Evolutionary conservation across 2,888 invertebrate genomes (phyloP).

Genomic region (Blera fallax): DNA sequence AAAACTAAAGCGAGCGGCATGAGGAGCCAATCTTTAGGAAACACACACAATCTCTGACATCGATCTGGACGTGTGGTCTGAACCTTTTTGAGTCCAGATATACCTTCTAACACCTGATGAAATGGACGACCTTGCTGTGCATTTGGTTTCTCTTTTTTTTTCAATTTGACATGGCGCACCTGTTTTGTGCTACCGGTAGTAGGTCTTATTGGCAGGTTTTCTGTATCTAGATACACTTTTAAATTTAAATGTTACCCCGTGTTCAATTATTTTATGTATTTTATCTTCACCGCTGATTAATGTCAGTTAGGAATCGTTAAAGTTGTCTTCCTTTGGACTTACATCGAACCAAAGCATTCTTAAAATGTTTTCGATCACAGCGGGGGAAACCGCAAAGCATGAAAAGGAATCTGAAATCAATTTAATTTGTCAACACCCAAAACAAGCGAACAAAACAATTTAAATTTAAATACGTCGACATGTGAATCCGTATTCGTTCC

Average conservation of each 20-base stretch:
- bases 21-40: constrained; percentile 47
- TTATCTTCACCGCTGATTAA: constrained; percentile 32
- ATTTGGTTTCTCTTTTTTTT: not conserved
- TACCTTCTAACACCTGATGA: constrained; percentile 66
- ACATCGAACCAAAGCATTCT: constrained; percentile 10
- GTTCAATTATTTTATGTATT: constrained; percentile 42
- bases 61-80: constrained; percentile 70
- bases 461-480: constrained; percentile 32
- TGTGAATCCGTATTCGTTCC: constrained; percentile 45
- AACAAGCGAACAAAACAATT: constrained; percentile 3
- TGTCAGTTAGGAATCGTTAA: not conserved
- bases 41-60: constrained; percentile 42
- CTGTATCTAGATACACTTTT: constrained; percentile 13
- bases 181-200: constrained; percentile 38
- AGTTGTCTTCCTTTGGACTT: not conserved
- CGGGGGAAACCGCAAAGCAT: not conserved
- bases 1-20: constrained; percentile 28
- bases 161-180: constrained; percentile 52
- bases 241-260: constrained; percentile 10
- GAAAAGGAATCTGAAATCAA: constrained; percentile 61
- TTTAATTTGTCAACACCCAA: constrained; percentile 76
- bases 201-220: not conserved
- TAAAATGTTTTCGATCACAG: not conserved
- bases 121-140: constrained; percentile 62
- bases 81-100: constrained; percentile 44